Percentiles rank a stretch among this genome's conserved stretches.
Conservation (phyloP, 2,888 invertebrate species). For the Trissolcus brochymenae region DNA sequence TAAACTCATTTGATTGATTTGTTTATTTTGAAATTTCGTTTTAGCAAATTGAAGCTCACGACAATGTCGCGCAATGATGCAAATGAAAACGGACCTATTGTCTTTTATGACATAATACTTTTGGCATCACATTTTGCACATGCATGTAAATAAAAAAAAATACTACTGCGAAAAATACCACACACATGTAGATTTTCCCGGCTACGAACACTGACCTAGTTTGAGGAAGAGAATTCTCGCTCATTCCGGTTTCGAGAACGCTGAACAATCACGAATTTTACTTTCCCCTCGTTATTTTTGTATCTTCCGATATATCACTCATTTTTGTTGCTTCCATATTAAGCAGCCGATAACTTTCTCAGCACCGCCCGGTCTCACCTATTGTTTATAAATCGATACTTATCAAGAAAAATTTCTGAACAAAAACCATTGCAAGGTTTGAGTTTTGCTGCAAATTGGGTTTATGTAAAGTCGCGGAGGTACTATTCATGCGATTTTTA, state of each 20-base stretch:
- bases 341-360: constrained; percentile 35
- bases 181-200: constrained; percentile 30
- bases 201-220: constrained; percentile 43
- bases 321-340: constrained; percentile 35
- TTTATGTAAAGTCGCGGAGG: background rate
- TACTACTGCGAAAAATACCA: constrained; percentile 5
- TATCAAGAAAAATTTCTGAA: constrained; percentile 4
- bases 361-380: constrained; percentile 36
- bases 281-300: constrained; percentile 55
- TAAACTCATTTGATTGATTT: background rate
- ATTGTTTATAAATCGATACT: constrained; percentile 43
- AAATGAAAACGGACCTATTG: constrained; percentile 5
- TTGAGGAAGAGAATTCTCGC: constrained; percentile 51
- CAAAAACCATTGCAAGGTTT: background rate
- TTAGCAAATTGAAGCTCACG: background rate
- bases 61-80: too few species aligned
- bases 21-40: background rate
- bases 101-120: constrained; percentile 34
- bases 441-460: background rate
- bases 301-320: constrained; percentile 56
- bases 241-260: constrained; percentile 47
- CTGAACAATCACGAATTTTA: constrained; percentile 46
- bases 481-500: background rate
- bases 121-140: constrained; percentile 15
- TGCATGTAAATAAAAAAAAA: constrained; percentile 27